Conservation (phyloP, 2,888 invertebrate species). For the Cordylochernes scorpioides region DNA sequence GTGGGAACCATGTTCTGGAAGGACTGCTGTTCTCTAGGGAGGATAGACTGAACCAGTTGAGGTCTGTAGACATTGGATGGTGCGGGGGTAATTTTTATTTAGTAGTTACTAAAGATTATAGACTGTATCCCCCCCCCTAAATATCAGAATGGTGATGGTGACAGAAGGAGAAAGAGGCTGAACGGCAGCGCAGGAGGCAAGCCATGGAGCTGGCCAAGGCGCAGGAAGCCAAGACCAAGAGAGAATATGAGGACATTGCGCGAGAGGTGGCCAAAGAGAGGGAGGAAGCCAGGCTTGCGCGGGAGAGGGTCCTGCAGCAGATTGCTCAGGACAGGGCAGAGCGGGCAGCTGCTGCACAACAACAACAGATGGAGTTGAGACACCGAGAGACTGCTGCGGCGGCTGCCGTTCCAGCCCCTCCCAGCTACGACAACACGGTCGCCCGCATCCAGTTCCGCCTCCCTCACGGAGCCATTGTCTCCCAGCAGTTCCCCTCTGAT, state of each 20-base stretch:
- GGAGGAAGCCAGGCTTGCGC: conserved; percentile 40
- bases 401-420: no score
- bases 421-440: conserved; percentile 26
- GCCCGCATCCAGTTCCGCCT: conserved; percentile 59
- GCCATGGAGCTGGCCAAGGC: conserved; percentile 45
- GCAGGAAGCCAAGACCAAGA: conserved; percentile 43
- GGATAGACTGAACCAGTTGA: no score
- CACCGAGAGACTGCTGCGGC: conserved; percentile 22
- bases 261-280: conserved; percentile 48
- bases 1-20: no score
- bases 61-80: no score
- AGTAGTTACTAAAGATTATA: no score
- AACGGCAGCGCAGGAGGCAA: conserved; percentile 41
- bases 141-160: no score
- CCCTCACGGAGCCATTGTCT: conserved; percentile 47
- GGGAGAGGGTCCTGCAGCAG: conserved; percentile 49
- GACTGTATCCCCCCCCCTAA: no score
- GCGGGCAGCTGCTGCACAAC: conserved; percentile 1
- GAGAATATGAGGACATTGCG: conserved; percentile 39
- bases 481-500: conserved; percentile 40
- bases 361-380: conserved; percentile 1
- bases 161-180: conserved; percentile 27
- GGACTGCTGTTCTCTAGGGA: no score
- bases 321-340: conserved; percentile 61
- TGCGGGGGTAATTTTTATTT: no score